Evolutionary conservation across 2,113 vertebrate genomes (phyloP).

Genomic region (Cinclus mexicanus): DNA sequence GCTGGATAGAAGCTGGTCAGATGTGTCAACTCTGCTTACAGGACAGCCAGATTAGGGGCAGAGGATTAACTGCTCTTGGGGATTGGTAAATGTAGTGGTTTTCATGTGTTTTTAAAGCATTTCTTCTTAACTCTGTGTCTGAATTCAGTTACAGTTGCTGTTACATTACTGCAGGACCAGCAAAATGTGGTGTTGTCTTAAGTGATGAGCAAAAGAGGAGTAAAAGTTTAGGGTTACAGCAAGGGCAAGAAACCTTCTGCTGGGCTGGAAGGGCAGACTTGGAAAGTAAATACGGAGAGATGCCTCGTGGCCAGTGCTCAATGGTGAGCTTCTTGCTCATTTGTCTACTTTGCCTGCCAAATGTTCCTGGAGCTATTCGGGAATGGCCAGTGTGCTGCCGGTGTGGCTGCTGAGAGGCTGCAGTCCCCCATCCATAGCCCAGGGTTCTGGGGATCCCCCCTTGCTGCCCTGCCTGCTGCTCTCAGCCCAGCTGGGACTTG

Average conservation of each 20-base stretch:
- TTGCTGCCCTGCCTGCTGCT: background rate
- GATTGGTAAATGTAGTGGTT: background rate
- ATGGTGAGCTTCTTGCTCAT: background rate
- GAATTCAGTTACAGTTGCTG: background rate
- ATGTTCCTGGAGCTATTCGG: background rate
- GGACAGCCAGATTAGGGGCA: background rate
- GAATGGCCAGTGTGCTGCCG: background rate
- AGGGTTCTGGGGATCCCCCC: background rate
- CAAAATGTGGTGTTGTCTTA: background rate
- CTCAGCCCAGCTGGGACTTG: background rate
- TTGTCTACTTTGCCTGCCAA: fast-evolving
- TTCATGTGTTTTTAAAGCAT: background rate
- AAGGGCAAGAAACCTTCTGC: background rate
- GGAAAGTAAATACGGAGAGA: background rate
- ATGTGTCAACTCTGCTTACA: background rate
- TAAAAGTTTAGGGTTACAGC: background rate
- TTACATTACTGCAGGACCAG: background rate
- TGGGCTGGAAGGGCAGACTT: background rate
- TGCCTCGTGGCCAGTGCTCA: background rate
- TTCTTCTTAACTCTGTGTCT: background rate
- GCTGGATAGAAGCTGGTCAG: background rate
- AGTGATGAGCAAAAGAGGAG: background rate
- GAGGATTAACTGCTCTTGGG: background rate
- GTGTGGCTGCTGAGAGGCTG: background rate
- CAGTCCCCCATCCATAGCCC: background rate